Percentiles rank a stretch among this genome's conserved stretches.
Conservation (phyloP, 2,888 invertebrate genomes). For the Pseudeuparius sepicola region DNA sequence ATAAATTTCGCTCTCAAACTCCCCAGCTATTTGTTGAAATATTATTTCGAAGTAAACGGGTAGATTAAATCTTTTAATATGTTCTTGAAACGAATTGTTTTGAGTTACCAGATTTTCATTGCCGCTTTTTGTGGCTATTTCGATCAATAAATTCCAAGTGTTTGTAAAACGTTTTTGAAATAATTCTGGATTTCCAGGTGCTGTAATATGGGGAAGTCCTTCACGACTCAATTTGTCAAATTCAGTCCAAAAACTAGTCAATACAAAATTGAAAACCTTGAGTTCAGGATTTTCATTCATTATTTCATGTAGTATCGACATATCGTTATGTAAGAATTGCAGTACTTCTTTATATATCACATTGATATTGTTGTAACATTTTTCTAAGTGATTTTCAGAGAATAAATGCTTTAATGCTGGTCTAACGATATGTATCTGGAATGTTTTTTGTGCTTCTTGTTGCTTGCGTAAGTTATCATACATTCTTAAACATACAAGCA, state of each 20-base stretch:
- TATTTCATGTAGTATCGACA: slow-evolving; percentile 44
- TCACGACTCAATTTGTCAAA: slow-evolving; percentile 71
- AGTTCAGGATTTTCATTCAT: slow-evolving; percentile 34
- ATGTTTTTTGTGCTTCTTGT: slow-evolving; percentile 58
- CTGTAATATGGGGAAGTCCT: slow-evolving; percentile 76
- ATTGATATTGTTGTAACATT: slow-evolving; percentile 52
- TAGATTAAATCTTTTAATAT: slow-evolving; percentile 77
- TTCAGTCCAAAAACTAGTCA: slow-evolving; percentile 82
- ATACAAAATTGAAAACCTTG: slow-evolving; percentile 63
- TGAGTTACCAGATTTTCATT: slow-evolving; percentile 50
- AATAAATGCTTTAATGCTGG: slow-evolving; percentile 63
- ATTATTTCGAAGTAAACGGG: slow-evolving; percentile 95
- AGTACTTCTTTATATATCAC: slow-evolving; percentile 65
- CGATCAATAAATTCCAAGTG: slow-evolving; percentile 64
- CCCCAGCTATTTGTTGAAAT: slow-evolving; percentile 86
- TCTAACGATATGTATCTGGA: slow-evolving; percentile 56
- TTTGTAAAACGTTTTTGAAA: slow-evolving; percentile 76
- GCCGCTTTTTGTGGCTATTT: slow-evolving; percentile 57
- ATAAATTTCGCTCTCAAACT: slow-evolving; percentile 41
- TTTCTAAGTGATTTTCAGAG: slow-evolving; percentile 48
- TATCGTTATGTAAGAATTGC: slow-evolving; percentile 58
- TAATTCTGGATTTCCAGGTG: slow-evolving; percentile 82
- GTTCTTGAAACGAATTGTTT: slow-evolving; percentile 65
- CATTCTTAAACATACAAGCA: slow-evolving; percentile 48
- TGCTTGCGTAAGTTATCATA: slow-evolving; percentile 54